Evolutionary conservation across 2,888 invertebrate species (phyloP).

Genomic region (Selenia dentaria): DNA sequence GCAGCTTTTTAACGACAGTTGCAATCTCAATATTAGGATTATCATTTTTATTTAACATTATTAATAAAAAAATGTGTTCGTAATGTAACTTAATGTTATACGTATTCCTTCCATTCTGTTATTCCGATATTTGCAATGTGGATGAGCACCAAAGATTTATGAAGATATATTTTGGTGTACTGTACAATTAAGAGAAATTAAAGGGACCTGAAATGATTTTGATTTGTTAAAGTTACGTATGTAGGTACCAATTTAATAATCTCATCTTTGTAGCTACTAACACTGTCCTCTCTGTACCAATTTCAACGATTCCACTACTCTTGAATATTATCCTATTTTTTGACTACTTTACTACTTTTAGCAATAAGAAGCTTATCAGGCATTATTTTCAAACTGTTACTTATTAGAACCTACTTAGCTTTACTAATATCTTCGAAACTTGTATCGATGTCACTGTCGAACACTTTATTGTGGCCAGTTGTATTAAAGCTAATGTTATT

Average conservation of each 20-base stretch:
- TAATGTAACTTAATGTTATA: conserved; percentile 64
- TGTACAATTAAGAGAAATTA: conserved; percentile 79
- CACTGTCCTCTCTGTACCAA: conserved; percentile 58
- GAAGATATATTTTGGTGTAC: conserved; percentile 78
- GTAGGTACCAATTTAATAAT: conserved; percentile 81
- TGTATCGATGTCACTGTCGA: conserved; percentile 60
- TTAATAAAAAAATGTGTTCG: conserved; percentile 78
- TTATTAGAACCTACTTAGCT: conserved; percentile 34
- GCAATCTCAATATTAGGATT: conserved; percentile 81
- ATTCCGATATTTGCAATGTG: conserved; percentile 78
- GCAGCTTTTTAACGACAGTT: conserved; percentile 78
- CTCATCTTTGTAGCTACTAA: conserved; percentile 76
- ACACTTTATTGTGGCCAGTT: conserved; percentile 80
- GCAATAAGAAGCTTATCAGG: conserved; percentile 62
- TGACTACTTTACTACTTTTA: conserved; percentile 62
- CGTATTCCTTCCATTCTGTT: conserved; percentile 65
- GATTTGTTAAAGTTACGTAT: conserved; percentile 63
- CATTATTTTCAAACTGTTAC: conserved; percentile 40
- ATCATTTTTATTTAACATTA: conserved; percentile 52
- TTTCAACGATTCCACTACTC: conserved; percentile 40
- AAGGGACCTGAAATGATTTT: conserved; percentile 81
- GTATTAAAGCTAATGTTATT: conserved; percentile 73
- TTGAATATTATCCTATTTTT: conserved; percentile 71
- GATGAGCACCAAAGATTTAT: conserved; percentile 84
- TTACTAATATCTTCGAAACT: conserved; percentile 47